Evolutionary conservation across 2,888 invertebrate species (phyloP).

Genomic region (Shargacucullia verbasci): DNA sequence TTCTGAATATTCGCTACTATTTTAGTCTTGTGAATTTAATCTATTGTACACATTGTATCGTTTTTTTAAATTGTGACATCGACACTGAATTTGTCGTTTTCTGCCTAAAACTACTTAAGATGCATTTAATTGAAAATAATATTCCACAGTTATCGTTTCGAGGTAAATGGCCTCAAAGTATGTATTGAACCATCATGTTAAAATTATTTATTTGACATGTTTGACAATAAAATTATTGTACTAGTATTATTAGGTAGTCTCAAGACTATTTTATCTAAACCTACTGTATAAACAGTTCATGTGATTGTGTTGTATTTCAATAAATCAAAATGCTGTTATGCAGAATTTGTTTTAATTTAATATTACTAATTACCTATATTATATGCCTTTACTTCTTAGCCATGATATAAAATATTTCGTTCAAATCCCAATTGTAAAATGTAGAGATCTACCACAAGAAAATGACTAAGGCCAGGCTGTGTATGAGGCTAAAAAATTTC

Average conservation of each 20-base stretch:
- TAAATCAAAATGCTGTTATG: constrained; percentile 82
- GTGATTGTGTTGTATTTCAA: constrained; percentile 86
- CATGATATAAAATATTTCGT: too few relatives aligned
- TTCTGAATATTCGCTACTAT: constrained; percentile 55
- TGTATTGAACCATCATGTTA: constrained; percentile 63
- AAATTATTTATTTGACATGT: constrained; percentile 80
- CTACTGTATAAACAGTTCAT: constrained; percentile 77
- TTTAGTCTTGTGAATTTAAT: constrained; percentile 46
- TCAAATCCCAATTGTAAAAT: too few relatives aligned
- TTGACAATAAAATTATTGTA: constrained; percentile 85
- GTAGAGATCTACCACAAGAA: too few relatives aligned
- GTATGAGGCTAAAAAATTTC: too few relatives aligned
- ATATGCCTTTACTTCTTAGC: too few relatives aligned
- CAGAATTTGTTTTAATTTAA: constrained; percentile 48
- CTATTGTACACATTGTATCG: constrained; percentile 39
- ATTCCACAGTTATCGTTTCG: constrained; percentile 41
- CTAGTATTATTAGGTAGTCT: constrained; percentile 83
- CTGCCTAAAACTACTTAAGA: constrained; percentile 39
- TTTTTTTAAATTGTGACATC: constrained; percentile 33
- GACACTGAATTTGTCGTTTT: constrained; percentile 14
- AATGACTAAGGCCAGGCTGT: too few relatives aligned
- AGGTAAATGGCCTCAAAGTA: constrained; percentile 35
- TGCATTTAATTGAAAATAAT: constrained; percentile 44
- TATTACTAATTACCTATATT: too few relatives aligned
- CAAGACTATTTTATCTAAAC: constrained; percentile 76